These are phyloP conservation scores for Chiridota heheva DNA, from an alignment of 35 echinoderm and acorn worm genomes.

Conservation along the genomic window DNA sequence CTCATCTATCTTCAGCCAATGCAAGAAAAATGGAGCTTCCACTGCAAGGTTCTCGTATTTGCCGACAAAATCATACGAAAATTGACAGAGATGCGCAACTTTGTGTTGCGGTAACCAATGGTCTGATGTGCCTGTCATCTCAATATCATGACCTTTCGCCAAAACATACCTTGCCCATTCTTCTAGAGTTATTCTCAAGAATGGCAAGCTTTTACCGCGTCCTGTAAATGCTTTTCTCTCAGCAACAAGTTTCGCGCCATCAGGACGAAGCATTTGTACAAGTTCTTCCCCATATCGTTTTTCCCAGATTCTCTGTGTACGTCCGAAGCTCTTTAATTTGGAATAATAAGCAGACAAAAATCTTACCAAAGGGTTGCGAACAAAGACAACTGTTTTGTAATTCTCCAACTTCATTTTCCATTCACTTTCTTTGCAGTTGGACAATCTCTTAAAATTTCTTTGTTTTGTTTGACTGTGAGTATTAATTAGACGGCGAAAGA, in stretches of 20 bases:
- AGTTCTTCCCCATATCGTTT: conserved; percentile 25
- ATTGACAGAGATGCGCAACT: conserved; percentile 57
- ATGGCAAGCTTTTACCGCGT: not conserved
- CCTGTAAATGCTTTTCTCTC: not conserved
- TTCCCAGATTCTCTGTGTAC: conserved; percentile 54
- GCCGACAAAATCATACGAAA: conserved; percentile 76
- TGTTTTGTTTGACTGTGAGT: not conserved
- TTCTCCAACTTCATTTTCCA: not conserved
- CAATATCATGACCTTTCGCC: conserved; percentile 8
- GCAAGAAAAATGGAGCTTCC: conserved; percentile 58
- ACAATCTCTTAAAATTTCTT: not conserved
- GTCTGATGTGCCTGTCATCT: conserved; percentile 20
- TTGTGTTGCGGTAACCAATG: conserved; percentile 65
- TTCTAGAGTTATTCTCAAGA: conserved; percentile 31
- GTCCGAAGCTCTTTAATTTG: conserved; percentile 41
- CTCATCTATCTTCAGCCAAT: conserved; percentile 39
- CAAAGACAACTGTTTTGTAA: conserved; percentile 67
- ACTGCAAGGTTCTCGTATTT: conserved; percentile 69
- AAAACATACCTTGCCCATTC: conserved; percentile 61
- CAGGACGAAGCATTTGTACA: conserved; percentile 19
- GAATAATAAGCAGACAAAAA: conserved; percentile 67
- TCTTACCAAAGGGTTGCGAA: conserved; percentile 60
- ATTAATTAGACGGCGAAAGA: not conserved
- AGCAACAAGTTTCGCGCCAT: not conserved
- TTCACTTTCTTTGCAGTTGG: not conserved